Base-by-base conservation (phyloP, 2,113 vertebrate species). In the Turdus rufiventris region DNA sequence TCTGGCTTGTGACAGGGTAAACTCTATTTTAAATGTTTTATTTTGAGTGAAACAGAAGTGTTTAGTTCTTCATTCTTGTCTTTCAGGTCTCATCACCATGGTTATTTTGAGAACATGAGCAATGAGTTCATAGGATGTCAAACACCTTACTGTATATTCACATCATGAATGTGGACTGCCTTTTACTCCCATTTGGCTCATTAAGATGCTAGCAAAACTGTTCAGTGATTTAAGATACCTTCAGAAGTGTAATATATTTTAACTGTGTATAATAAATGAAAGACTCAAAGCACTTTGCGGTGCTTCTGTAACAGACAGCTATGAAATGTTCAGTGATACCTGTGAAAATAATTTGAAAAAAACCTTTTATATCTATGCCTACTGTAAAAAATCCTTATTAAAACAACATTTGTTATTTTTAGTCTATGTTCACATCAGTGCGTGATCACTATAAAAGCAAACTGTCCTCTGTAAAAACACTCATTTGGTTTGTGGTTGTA, bases 41-140 rank as follows among this genome's bases (percentile, higher is more conserved):
- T 68, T 85, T 72, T 18, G 2, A 13, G 18, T 65, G 62, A 73
- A 94, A 76, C 19, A 3, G 28, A 87, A 87, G 56, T 13, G 16
- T 94, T 63, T 56, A 40, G 47, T 91, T 97, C 61, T 94, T 63
- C 14, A 80, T 96, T 96, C 82, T 96, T 97, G 31, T 94, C 63
- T 97, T 98, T 78, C 92, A 99, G 99, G 99, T 98, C 99, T 99
- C 98, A 99, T 99, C 96, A 99, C 99, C 89, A 99, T 99, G 99
- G 99, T 99, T 97, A 99, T 99, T 96, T 98, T 99, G 94, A 97
- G 97, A 97, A 98, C 98, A 97, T 98, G 97, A 98, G 85, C 94
- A 91, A 85, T 81, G 94, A 96, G 74, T 91, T 91, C 85, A 90
- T 63, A 90, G 95, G 96, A 97, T 95, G 95, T 94, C 89, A 72